Conservation (phyloP, 1,140 invertebrate species). For the Nixonia krombeini region DNA sequence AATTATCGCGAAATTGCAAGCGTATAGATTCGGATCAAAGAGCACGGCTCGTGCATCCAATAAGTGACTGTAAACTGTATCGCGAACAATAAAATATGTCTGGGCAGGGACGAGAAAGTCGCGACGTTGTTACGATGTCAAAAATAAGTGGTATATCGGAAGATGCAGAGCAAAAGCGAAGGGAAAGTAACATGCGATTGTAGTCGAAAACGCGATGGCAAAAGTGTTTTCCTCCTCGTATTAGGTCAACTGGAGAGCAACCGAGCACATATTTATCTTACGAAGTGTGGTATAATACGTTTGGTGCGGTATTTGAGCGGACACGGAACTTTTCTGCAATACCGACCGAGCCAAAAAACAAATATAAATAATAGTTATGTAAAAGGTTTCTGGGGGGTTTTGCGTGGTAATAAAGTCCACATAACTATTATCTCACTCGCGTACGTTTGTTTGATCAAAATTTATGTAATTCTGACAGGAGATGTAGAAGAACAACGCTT, state of each 20-base stretch:
- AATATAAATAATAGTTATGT: no score
- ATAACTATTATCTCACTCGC: no score
- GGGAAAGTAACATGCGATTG: constrained; percentile 45
- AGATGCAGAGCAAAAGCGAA: constrained; percentile 39
- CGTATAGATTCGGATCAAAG: background rate
- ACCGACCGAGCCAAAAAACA: no score
- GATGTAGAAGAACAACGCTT: no score
- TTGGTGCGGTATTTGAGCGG: no score
- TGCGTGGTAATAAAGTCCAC: no score
- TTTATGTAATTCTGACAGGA: no score
- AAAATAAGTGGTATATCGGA: constrained; percentile 47
- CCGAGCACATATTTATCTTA: no score
- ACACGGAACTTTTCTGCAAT: no score
- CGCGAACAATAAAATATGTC: constrained; percentile 37
- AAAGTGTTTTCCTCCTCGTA: constrained; percentile 41
- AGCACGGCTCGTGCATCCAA: background rate
- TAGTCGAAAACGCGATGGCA: constrained; percentile 34
- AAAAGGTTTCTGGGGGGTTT: no score
- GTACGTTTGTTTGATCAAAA: no score
- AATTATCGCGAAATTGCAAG: background rate
- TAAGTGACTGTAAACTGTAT: constrained; percentile 21
- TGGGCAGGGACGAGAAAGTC: constrained; percentile 35
- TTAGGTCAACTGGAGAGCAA: constrained; percentile 25
- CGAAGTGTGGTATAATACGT: background rate
- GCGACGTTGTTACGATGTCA: constrained; percentile 19